These are phyloP conservation scores for Protobothrops mucrosquamatus DNA, from an alignment of 2,113 vertebrate genomes.

Conservation along the genomic window DNA sequence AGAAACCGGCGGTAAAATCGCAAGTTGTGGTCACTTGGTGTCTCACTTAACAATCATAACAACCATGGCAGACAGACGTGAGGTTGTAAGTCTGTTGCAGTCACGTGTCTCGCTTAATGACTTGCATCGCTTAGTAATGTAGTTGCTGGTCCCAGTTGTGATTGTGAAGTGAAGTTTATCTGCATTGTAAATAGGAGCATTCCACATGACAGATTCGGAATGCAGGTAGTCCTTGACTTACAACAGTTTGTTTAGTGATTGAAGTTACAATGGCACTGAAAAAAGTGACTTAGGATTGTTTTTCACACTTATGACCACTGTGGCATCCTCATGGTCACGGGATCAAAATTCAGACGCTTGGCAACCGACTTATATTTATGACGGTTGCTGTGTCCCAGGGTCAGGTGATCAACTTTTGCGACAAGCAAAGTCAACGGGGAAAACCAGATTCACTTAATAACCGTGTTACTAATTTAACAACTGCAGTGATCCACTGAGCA, in stretches of 20 bases:
- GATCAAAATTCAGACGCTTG: too few relatives aligned
- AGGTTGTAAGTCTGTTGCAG: not conserved
- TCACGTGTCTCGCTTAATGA: not conserved
- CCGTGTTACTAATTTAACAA: too few relatives aligned
- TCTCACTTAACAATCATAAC: not conserved
- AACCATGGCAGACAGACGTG: not conserved
- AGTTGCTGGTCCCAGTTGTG: not conserved
- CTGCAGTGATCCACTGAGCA: too few relatives aligned
- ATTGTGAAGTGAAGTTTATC: not conserved
- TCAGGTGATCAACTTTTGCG: not conserved
- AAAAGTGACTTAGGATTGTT: not conserved
- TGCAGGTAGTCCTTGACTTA: not conserved
- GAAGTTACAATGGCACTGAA: not conserved
- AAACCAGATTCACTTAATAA: not conserved
- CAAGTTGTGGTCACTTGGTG: not conserved
- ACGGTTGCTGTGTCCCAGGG: not conserved
- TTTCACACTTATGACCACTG: too few relatives aligned
- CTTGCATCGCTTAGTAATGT: not conserved
- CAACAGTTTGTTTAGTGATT: not conserved
- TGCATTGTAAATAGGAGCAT: not conserved
- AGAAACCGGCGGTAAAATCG: not conserved
- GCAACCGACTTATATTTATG: not conserved
- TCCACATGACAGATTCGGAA: not conserved
- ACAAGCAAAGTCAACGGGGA: not conserved
- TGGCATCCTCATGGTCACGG: too few relatives aligned